Evolutionary conservation across 2,888 invertebrate species (phyloP).

Genomic region (Aphidoletes aphidimyza): DNA sequence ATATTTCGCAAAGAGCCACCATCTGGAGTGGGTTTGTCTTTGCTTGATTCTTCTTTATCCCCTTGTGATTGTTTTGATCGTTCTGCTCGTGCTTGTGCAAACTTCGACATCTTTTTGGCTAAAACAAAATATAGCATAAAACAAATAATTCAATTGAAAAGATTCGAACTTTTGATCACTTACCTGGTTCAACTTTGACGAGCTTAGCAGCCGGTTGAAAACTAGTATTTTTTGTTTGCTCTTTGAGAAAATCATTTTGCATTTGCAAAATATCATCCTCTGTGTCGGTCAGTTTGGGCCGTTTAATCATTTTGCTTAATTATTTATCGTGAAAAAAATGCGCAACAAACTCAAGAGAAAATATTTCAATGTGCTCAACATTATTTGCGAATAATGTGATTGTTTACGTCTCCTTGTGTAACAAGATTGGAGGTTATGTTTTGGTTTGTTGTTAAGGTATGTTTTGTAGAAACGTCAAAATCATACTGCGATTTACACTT

Average conservation of each 20-base stretch:
- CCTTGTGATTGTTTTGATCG: slow-evolving; percentile 52
- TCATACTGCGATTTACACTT: not conserved
- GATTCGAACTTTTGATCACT: slow-evolving; percentile 25
- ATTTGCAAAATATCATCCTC: slow-evolving; percentile 80
- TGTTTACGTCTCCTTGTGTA: slow-evolving; percentile 1
- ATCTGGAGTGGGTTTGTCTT: slow-evolving; percentile 55
- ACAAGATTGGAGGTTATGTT: not conserved
- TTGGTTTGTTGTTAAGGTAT: not conserved
- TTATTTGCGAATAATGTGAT: too few species aligned
- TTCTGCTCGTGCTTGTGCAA: slow-evolving; percentile 60
- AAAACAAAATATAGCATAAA: not conserved
- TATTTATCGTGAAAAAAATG: too few species aligned
- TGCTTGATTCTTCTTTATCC: slow-evolving; percentile 55
- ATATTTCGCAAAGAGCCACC: slow-evolving; percentile 60
- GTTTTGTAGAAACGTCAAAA: not conserved
- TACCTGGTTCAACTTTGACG: slow-evolving; percentile 64
- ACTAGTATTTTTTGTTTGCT: slow-evolving; percentile 69
- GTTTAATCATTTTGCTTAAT: slow-evolving; percentile 69
- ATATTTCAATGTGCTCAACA: not conserved
- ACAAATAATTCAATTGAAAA: slow-evolving; percentile 58
- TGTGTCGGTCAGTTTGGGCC: slow-evolving; percentile 76
- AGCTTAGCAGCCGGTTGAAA: slow-evolving; percentile 73
- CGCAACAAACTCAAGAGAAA: not conserved
- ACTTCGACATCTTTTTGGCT: slow-evolving; percentile 62
- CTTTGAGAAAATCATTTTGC: slow-evolving; percentile 76